A percentile compares a stretch with the other conserved stretches of the same genome.
Conservation (phyloP, 2,797 vertebrate species). For the Nyctalus aviator region DNA sequence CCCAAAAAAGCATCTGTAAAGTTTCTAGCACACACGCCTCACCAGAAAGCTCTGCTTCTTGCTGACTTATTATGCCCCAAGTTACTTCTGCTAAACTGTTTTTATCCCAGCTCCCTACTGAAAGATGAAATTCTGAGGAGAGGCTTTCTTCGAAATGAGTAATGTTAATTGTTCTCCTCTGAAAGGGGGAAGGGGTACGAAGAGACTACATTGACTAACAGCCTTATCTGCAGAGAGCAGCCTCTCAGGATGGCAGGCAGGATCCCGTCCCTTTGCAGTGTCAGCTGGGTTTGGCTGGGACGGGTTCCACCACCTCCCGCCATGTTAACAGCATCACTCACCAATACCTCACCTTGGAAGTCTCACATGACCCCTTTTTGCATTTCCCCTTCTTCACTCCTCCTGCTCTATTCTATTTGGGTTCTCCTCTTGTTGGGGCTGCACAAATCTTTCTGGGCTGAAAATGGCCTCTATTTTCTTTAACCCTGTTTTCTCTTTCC, state of each 20-base stretch:
- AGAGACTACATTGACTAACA: rapidly evolving
- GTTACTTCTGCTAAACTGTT: not conserved
- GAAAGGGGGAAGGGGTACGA: not conserved
- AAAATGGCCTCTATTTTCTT: not conserved
- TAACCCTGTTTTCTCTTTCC: not conserved
- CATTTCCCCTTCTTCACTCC: not conserved
- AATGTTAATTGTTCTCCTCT: not conserved
- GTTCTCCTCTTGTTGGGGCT: not conserved
- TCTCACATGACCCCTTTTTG: rapidly evolving
- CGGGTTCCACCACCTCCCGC: not conserved
- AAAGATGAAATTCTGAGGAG: not conserved
- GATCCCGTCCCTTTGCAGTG: not conserved
- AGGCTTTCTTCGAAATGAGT: slow-evolving; percentile 55
- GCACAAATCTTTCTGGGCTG: not conserved
- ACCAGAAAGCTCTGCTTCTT: slow-evolving; percentile 18
- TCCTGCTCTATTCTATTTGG: not conserved
- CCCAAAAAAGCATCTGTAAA: not conserved
- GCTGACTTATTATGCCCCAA: not conserved
- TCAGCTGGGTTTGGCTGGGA: not conserved
- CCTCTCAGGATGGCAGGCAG: not conserved
- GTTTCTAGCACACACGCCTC: not conserved
- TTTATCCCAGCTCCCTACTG: not conserved
- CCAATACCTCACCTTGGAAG: not conserved
- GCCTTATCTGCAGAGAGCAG: slow-evolving; percentile 21
- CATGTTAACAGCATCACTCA: not conserved